Evolutionary conservation across 2,113 vertebrate species (phyloP), one percentile per base, ranked within the genome.

Genomic region (Pionites leucogaster): DNA sequence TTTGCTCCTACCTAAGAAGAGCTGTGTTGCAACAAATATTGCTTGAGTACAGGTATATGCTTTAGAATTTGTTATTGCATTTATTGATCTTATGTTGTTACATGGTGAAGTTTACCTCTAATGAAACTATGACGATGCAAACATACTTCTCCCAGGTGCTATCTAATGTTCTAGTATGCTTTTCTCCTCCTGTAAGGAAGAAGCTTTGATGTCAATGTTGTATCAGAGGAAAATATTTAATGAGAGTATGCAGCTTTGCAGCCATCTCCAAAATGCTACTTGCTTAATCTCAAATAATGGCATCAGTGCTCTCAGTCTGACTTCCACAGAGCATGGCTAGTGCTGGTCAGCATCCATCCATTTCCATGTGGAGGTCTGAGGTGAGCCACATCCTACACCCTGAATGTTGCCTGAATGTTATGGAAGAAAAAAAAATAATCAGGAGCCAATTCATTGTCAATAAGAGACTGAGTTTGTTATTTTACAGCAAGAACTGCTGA

Each of bases 331-430:
- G 18, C n/a, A 57, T 5, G 64, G 20, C 31, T 16, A 3, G 17
- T 8, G 77, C 29, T 60, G 7, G 8, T 80, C 64, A 69, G 28
- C 35, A 81, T 16, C 1, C 2, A 24, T n/a, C 41, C 37, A 59
- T 7, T 12, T 37, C 33, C 57, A 46, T 0, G 0, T 20, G 35
- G 29, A 55, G 11, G 23, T 71, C 62, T 28, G 3, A 82, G 15
- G 6, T 46, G n/a, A 85, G 70, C 33, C 29, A 62, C 23, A 60
- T 46, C 35, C 14, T 37, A 6, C 1, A 1, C 5, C 33, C 29
- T 55, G 47, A 50, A 6, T 35, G 67, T 33, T 20, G 41, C 39
- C 35, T 50, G 47, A 50, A 5, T 39, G 63, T 33, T 24, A 37
- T 50, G 14, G 28, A 23, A 80, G 37, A 33, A 55, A 64, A 17